Conservation (phyloP, 2,888 invertebrate genomes). For the Limulus polyphemus region DNA sequence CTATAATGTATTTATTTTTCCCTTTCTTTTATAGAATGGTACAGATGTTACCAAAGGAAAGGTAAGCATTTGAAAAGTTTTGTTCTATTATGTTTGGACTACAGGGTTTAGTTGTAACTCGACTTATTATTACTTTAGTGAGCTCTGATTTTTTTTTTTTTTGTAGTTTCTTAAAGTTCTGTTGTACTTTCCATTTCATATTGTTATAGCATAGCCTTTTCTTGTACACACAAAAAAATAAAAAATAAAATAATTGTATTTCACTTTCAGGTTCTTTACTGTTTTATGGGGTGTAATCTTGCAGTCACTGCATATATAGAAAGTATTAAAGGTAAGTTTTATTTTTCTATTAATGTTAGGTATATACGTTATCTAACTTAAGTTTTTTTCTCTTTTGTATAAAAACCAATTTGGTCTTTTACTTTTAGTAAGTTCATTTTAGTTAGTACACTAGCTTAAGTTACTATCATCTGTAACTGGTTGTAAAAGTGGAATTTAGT, state of each 20-base stretch:
- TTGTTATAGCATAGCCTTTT: neutral
- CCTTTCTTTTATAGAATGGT: too few species aligned
- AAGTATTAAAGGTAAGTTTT: conserved; percentile 50
- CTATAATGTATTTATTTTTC: too few species aligned
- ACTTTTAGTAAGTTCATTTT: too few species aligned
- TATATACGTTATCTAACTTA: neutral
- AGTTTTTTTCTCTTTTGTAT: too few species aligned
- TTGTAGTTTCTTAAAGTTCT: conserved; percentile 1
- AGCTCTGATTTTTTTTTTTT: neutral
- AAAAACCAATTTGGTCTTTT: too few species aligned
- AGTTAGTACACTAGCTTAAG: too few species aligned
- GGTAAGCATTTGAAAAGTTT: neutral
- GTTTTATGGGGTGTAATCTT: conserved; percentile 68
- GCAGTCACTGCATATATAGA: conserved; percentile 62
- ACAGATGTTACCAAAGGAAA: conserved; percentile 3
- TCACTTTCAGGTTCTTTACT: conserved; percentile 49
- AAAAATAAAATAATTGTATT: conserved; percentile 1
- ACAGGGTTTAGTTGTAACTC: too few species aligned
- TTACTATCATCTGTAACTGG: too few species aligned
- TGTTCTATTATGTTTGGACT: neutral
- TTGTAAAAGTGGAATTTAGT: too few species aligned
- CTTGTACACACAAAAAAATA: neutral
- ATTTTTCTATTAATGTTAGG: neutral
- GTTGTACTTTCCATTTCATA: neutral
- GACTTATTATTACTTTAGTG: too few species aligned